These are phyloP conservation scores for Oxystoma pomonae DNA, from an alignment of 2,888 invertebrate species.

Conservation along the genomic window DNA sequence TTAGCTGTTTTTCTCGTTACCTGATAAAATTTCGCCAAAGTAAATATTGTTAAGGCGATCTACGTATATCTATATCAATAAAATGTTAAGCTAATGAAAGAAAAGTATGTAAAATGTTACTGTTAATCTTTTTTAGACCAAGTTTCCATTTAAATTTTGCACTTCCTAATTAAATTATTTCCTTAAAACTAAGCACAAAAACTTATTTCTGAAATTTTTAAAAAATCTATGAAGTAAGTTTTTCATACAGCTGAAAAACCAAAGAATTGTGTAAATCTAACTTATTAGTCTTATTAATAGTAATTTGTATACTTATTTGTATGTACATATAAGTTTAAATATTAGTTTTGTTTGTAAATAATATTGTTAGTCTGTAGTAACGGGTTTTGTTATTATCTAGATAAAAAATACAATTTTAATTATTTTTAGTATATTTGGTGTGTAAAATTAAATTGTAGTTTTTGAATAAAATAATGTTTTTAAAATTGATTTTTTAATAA, in stretches of 20 bases:
- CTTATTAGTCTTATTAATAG: background rate
- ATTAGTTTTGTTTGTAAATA: background rate
- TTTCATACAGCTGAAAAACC: conserved; percentile 48
- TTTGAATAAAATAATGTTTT: background rate
- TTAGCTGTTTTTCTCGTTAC: background rate
- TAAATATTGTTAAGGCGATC: too few species aligned
- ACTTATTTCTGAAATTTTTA: conserved; percentile 27
- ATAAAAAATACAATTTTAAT: background rate
- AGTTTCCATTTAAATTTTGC: background rate
- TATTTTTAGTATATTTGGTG: background rate
- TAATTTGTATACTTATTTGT: background rate
- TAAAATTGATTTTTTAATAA: background rate
- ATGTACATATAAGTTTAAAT: background rate
- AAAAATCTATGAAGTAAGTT: conserved; percentile 34
- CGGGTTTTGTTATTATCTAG: background rate
- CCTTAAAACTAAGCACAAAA: background rate
- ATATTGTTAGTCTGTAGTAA: background rate
- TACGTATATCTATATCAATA: too few species aligned
- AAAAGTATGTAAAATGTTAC: too few species aligned
- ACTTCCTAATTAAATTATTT: background rate
- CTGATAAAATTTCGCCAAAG: background rate
- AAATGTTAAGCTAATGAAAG: too few species aligned
- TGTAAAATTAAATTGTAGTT: background rate
- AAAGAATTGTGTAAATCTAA: conserved; percentile 37
- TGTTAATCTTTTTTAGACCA: background rate